phyloP scores from a whole-genome alignment of 2,888 invertebrate species.

The Toxonevra muliebris region DNA sequence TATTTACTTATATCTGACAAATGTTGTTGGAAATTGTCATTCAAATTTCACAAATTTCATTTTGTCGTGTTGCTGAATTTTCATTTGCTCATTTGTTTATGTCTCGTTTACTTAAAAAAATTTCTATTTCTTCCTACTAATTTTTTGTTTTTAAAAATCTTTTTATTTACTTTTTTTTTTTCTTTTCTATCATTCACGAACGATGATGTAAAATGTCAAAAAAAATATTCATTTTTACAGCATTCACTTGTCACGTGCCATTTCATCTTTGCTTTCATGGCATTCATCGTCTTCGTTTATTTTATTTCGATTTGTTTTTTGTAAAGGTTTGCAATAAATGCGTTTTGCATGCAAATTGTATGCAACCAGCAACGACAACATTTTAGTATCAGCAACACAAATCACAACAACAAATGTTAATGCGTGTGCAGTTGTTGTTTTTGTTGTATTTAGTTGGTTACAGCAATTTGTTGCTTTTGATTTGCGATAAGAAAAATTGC shows the following conservation, averaged over 20 bases:
- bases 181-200: neutral
- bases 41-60: neutral
- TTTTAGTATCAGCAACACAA: neutral
- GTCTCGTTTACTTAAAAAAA: neutral
- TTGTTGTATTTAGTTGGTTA: neutral
- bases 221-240: neutral
- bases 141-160: neutral
- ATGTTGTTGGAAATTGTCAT: neutral
- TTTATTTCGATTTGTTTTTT: neutral
- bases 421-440: neutral
- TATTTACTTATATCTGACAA: no score
- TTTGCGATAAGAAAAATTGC: neutral
- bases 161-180: neutral
- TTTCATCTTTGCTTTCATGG: neutral
- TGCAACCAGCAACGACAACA: neutral
- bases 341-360: slow-evolving; percentile 18
- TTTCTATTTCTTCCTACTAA: neutral
- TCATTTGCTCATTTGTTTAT: slow-evolving; percentile 11
- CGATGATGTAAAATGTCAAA: neutral
- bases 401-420: neutral
- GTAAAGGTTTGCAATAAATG: neutral
- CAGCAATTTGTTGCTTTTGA: slow-evolving; percentile 1
- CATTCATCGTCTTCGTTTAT: no score
- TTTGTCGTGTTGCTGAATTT: slow-evolving; percentile 12
- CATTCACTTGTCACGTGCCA: slow-evolving; percentile 25